Conservation (phyloP, 1,140 invertebrate genomes). For the Druon quercuslanigerum region DNA sequence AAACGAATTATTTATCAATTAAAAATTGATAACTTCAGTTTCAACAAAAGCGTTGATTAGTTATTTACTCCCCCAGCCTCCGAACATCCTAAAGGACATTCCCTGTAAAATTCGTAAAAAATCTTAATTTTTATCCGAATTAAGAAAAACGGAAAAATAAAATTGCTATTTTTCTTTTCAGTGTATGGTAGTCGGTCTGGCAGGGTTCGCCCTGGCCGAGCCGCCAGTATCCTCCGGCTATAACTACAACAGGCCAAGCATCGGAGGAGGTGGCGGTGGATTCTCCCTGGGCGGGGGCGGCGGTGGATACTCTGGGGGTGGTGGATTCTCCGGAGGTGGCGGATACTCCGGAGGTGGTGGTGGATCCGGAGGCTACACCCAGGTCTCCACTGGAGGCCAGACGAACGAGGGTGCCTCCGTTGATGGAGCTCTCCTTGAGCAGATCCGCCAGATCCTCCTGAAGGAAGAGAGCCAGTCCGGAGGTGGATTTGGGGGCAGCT, state of each 20-base stretch:
- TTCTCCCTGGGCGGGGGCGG: slow-evolving; percentile 51
- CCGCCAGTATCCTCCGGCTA: slow-evolving; percentile 79
- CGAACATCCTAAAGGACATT: no score
- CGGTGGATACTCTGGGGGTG: slow-evolving; percentile 78
- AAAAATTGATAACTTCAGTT: no score
- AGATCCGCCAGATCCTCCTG: slow-evolving; percentile 87
- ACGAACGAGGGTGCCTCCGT: slow-evolving; percentile 87
- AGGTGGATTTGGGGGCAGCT: slow-evolving; percentile 69
- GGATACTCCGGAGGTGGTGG: slow-evolving; percentile 71
- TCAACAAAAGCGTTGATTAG: no score
- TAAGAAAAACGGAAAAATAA: background rate
- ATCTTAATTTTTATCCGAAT: no score
- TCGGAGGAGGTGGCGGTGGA: slow-evolving; percentile 67
- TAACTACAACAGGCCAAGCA: slow-evolving; percentile 79
- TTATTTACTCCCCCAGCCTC: no score
- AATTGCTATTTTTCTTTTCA: slow-evolving; percentile 67
- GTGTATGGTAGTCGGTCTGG: slow-evolving; percentile 81
- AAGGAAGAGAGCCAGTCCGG: slow-evolving; percentile 82
- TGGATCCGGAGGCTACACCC: slow-evolving; percentile 83
- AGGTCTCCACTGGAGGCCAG: slow-evolving; percentile 83
- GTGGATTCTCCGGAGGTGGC: slow-evolving; percentile 76
- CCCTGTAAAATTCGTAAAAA: no score
- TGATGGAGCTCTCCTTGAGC: slow-evolving; percentile 85
- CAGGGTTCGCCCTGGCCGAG: slow-evolving; percentile 79
- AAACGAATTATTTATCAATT: no score